Base-by-base conservation (phyloP, 2,113 vertebrate species). In the Martes martes region DNA sequence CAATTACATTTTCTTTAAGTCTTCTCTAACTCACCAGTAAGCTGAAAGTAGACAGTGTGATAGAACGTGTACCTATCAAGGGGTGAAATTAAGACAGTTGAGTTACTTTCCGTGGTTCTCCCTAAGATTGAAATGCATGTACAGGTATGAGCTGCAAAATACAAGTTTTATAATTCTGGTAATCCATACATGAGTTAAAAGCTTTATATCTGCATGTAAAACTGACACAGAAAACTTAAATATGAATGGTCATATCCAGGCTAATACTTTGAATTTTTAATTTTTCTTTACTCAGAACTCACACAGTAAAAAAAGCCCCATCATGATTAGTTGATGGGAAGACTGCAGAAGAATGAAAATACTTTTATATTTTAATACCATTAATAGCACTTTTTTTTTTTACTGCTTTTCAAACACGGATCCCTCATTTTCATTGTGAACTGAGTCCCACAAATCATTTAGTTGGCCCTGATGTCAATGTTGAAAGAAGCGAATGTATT, bases 121-220 rank as follows among this genome's bases (percentile, higher is more conserved):
- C 36, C 42, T 83, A 93, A 65, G 85, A 89, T n/a, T 63, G 33
- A 82, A 92, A 76, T 16, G n/a, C 16, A 26, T 57, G 36, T 26
- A 26, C 4, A 50, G 21, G 50, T 23, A 39, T 36, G 47, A 80
- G 55, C 31, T 65, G 71, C 6, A 52, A 65, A 89, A 73, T 65
- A 80, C 9, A 18, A 80, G 67, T 61, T 63, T 7, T 82, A 57
- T 57, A 67, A 83, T 74, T 94, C 39, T 89, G n/a, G 23, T 69
- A 50, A 87, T 90, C 11, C n/a, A 81, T 45, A 24, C 28, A 69
- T 83, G 71, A 82, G 24, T 83, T 93, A 61, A 95, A 82, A 95
- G 7, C 13, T 90, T 95, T 71, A 55, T 63, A 61, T 86, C 85
- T 98, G 31, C 31, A 79, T 81, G 95, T 90, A 36, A 63, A 95